A percentile compares a stretch with the other conserved stretches of the same genome.
Conservation (phyloP, 2,113 vertebrate genomes). For the Lophotis ruficrista region DNA sequence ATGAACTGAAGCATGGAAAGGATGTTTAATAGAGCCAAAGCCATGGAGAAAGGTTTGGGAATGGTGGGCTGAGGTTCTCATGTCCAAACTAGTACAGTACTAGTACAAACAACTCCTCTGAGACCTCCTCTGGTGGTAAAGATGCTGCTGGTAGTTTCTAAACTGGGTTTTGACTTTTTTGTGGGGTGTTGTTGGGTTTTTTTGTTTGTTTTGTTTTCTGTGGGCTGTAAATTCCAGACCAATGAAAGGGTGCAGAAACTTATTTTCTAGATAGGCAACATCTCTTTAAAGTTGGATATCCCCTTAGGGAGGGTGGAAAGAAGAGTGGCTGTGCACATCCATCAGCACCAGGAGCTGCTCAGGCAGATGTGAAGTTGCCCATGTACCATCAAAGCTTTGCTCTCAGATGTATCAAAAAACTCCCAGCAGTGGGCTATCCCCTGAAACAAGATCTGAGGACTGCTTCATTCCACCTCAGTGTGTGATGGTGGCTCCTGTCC, state of each 20-base stretch:
- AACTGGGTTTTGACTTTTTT: neutral
- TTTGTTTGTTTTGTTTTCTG: no score
- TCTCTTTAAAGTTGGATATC: neutral
- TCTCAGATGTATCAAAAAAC: neutral
- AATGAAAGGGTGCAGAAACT: neutral
- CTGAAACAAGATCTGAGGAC: neutral
- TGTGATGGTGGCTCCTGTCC: neutral
- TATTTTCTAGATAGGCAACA: neutral
- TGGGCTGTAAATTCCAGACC: neutral
- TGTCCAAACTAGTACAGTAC: neutral
- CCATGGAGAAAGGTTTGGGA: neutral
- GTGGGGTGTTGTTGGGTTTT: no score
- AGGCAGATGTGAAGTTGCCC: neutral
- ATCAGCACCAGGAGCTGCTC: neutral
- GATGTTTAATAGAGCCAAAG: neutral
- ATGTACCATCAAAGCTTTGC: neutral
- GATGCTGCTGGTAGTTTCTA: neutral
- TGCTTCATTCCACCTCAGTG: neutral
- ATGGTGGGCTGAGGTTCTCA: neutral
- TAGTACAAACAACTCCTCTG: neutral
- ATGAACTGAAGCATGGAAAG: neutral
- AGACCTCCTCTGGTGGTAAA: neutral
- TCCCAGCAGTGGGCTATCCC: neutral
- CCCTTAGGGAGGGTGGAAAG: neutral
- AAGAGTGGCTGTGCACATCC: neutral